Base-by-base conservation (phyloP, 2,888 invertebrate genomes). In the Cepaea hortensis region DNA sequence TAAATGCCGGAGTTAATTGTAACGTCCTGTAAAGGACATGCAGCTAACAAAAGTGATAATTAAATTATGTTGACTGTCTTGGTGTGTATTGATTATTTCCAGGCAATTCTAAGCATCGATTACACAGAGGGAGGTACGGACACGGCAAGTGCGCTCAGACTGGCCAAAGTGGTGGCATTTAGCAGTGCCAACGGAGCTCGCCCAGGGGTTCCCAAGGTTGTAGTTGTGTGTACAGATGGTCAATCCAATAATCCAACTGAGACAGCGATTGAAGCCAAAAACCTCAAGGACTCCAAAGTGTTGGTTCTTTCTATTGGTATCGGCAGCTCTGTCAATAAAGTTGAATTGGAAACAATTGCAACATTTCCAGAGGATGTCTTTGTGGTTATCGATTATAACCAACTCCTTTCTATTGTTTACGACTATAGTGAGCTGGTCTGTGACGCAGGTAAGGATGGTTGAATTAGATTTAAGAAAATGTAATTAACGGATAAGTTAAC, bases 251-350 rank as follows among this genome's bases (percentile, higher is more conserved):
- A 9, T 50, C 70, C 50, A 3, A 48, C 35, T 48, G 50, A 1
- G 0, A 82, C 82, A 72, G 70, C 72, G 20, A 23, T 13, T 2
- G 82, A 82, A 72, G 82, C 82, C 15, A n/a, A 11, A 9, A 62
- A 50, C 7, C 70, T 82, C n/a, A 82, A 82, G n/a, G 20, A 50
- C 13, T 72, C 72, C 15, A 68, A 68, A 5, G 72, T 72, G 20
- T n/a, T 82, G 18, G 70, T 82, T 70, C 68, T 82, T 4, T 48
- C 82, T 3, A 55, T 82, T 20, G 82, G 82, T 48, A 70, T 82
- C 4, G 82, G 70, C n/a, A 3, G 7, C 20, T 35, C 82, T 2
- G 20, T 13, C 4, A n/a, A 81, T 9, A 82, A 55, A n/a, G 15
- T 18, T 2, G 82, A 82, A 48, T 50, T 82, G 70, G 55, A 82